Evolutionary conservation across 2,113 vertebrate genomes (phyloP), one percentile per base, ranked within the genome.

Genomic region (Crotophaga sulcirostris): DNA sequence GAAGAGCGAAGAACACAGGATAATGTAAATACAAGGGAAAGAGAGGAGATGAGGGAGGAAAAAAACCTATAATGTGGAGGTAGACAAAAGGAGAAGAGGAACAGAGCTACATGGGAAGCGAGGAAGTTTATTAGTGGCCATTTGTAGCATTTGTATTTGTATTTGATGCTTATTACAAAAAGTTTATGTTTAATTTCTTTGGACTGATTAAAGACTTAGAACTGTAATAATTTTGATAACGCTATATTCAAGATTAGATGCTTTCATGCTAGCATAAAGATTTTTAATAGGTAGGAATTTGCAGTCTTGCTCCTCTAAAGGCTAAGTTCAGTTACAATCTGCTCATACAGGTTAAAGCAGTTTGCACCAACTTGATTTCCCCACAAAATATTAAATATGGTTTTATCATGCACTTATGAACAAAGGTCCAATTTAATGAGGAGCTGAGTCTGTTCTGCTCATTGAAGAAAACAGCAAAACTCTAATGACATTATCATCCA

Each of bases 151-250:
- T 80, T 76, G 29, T 10, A 8, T 54, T 87, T 90, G 47, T 47
- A 12, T 87, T 90, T 91, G 26, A 58, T 88, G 42, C 18, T 87
- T 67, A 31, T 52, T 90, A 55, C 13, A 31, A 58, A 89, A 88
- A 28, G 6, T 4, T 52, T 91, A 8, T 83, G 42, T 84, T 95
- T 90, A 55, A 84, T 86, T 88, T n/a, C 45, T 93, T 83, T 51
- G 18, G 24, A 40, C 54, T 67, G 59, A 86, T 67, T 73, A 58
- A 86, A 93, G 36, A 62, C 54, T 58, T 33, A 31, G 7, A 84
- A 90, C 69, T 76, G 25, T 83, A 84, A 58, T 56, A 88, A 28
- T 88, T 94, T 94, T 83, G 59, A 45, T 55, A 60, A 66, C 45
- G 60, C 31, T 74, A 5, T 83, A 19, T 76, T 88, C 47, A 16